These are phyloP conservation scores for Psittacula cyanocephala DNA, from an alignment of 2,113 vertebrate species.

Conservation along the genomic window DNA sequence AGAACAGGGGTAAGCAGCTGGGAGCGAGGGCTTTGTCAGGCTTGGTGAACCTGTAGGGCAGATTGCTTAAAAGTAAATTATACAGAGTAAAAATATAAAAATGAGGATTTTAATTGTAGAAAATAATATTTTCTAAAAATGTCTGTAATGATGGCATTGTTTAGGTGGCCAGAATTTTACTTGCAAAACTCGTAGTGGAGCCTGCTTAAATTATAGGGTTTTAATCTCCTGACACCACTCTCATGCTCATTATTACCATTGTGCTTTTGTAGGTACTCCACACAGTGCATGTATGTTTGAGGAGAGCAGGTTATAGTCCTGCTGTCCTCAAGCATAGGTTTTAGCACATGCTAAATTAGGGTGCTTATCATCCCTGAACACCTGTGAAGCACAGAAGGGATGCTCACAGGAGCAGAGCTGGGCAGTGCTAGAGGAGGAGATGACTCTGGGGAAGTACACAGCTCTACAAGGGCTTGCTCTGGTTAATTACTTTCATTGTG, in stretches of 20 bases:
- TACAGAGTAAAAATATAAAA: not conserved
- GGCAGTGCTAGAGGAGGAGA: not conserved
- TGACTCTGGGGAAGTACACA: not conserved
- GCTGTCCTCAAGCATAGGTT: fast-evolving
- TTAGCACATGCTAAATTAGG: not conserved
- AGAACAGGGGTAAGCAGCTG: not conserved
- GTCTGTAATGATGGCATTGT: not conserved
- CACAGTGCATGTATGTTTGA: fast-evolving
- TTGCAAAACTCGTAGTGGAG: not conserved
- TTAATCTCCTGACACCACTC: not conserved
- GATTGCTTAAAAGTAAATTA: not conserved
- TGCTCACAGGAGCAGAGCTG: fast-evolving
- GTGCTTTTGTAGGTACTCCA: not conserved
- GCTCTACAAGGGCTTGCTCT: not conserved
- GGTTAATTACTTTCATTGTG: not conserved
- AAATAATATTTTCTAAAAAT: not conserved
- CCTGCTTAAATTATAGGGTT: not conserved
- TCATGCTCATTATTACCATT: not conserved
- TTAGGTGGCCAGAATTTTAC: not conserved
- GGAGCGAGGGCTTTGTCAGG: not conserved
- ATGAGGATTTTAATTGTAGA: not conserved
- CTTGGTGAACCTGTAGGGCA: not conserved
- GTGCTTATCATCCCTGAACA: not conserved
- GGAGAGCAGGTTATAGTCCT: not conserved
- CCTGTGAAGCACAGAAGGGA: not conserved